Evolutionary conservation across 2,797 vertebrate genomes (phyloP), one percentile per base, ranked within the genome.

Genomic region (Xenops minutus): DNA sequence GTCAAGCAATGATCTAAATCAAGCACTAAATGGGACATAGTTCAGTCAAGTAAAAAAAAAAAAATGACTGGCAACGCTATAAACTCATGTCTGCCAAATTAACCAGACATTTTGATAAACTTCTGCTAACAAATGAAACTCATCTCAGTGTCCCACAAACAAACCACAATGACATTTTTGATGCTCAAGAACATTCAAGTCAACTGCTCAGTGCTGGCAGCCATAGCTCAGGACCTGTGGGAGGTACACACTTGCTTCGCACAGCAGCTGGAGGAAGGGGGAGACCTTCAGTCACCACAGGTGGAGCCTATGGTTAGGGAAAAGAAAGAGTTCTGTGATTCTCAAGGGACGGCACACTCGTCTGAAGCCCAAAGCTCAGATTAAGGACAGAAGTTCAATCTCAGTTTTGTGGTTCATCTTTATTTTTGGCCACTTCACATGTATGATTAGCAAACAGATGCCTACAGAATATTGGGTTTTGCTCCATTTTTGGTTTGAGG

Each of bases 181-280:
- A 43, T 56, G 32, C 6, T 16, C 22, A 66, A 26, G 37, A 32
- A 2, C 15, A 76, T 48, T 88, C 14, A 78, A 34, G 3, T 58
- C 26, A 46, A 5, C 16, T 63, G 5, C 20, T 13, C 44, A 55
- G 6, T n/a, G 32, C 41, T 44, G 32, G 20, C 8, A 63, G 30
- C 26, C 67, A 8, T 11, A 14, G n/a, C 12, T 80, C n/a, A 56
- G 30, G n/a, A 36, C 12, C 6, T 41, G 17, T 20, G 22, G 13
- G 44, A 55, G 21, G 14, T 20, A 37, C 6, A 48, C 2, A n/a
- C 12, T 26, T 56, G 10, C 34, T 3, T 71, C 29, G 15, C 10
- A 59, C 1, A 0, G 11, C 26, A 77, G 12, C 12, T 83, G 55
- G 34, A 76, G 18, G 14, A 1, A 1, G 13, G 1, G 11, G 0